Conservation (phyloP, 2,797 vertebrate species). For the Chromis chromis region DNA sequence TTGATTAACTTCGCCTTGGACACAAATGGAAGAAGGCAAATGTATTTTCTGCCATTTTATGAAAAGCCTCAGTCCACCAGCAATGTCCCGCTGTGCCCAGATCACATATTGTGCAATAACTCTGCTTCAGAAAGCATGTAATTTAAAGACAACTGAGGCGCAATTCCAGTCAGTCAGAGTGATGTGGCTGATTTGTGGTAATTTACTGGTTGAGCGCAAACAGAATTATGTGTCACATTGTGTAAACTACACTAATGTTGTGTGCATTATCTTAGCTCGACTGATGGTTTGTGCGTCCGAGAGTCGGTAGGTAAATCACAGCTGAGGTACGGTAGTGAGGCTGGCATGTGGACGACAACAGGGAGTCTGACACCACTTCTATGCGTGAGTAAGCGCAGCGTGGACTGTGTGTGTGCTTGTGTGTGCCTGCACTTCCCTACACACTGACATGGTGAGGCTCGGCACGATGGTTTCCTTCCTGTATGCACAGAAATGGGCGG, state of each 20-base stretch:
- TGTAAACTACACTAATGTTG: conserved; percentile 24
- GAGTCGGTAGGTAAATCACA: conserved; percentile 29
- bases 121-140: conserved; percentile 31
- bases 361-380: conserved; percentile 70
- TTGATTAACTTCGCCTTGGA: background rate
- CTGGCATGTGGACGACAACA: conserved; percentile 61
- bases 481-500: background rate
- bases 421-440: conserved; percentile 30
- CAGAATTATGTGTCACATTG: conserved; percentile 21
- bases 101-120: conserved; percentile 16
- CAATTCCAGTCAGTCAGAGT: conserved; percentile 16
- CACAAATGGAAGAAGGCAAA: background rate
- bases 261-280: conserved; percentile 21
- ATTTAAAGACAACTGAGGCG: conserved; percentile 26
- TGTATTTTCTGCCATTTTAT: conserved; percentile 4
- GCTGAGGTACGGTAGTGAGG: conserved; percentile 27
- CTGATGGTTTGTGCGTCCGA: conserved; percentile 15
- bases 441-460: background rate
- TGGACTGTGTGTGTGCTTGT: conserved; percentile 38
- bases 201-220: conserved; percentile 35
- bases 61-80: conserved; percentile 15
- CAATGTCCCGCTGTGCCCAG: conserved; percentile 10
- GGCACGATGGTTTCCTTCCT: conserved; percentile 19
- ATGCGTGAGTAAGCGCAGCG: conserved; percentile 67
- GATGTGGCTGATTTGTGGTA: conserved; percentile 22